phyloP scores from a whole-genome alignment of 1,140 invertebrate genomes.

The Venturia canescens region DNA sequence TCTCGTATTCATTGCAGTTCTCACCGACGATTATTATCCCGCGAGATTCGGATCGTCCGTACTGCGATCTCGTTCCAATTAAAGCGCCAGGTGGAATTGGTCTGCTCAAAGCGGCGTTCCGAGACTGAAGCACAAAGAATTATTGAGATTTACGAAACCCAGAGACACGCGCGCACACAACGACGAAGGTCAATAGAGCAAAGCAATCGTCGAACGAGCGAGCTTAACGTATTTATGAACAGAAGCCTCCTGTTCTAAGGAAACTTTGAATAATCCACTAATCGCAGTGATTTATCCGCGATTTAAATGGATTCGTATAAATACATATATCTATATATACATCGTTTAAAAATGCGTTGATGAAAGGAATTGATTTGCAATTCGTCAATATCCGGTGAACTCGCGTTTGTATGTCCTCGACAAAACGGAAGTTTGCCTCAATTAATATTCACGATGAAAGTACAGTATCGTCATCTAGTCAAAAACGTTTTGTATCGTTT shows the following conservation, averaged over 20 bases:
- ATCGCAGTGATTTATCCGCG: background rate
- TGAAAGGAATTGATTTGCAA: constrained; percentile 10
- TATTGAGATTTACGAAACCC: background rate
- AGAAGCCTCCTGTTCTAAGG: constrained; percentile 8
- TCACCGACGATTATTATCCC: background rate
- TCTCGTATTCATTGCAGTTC: background rate
- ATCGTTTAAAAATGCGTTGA: background rate
- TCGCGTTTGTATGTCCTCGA: too few relatives aligned
- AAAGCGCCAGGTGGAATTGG: constrained; percentile 31
- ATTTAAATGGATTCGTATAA: background rate
- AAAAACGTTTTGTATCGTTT: too few relatives aligned
- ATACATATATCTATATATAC: constrained; percentile 8
- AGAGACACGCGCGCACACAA: background rate
- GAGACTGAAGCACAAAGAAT: constrained; percentile 34
- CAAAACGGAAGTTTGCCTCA: background rate
- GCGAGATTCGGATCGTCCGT: background rate
- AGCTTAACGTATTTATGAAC: constrained; percentile 1
- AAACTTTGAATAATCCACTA: constrained; percentile 29
- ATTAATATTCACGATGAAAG: background rate
- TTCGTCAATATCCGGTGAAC: background rate
- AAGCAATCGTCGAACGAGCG: constrained; percentile 42
- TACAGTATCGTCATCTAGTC: too few relatives aligned
- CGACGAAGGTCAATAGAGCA: constrained; percentile 45
- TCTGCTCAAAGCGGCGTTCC: constrained; percentile 22
- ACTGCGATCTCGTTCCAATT: background rate